Base-by-base conservation (phyloP, 2,888 invertebrate genomes). In the Conomelus anceps region DNA sequence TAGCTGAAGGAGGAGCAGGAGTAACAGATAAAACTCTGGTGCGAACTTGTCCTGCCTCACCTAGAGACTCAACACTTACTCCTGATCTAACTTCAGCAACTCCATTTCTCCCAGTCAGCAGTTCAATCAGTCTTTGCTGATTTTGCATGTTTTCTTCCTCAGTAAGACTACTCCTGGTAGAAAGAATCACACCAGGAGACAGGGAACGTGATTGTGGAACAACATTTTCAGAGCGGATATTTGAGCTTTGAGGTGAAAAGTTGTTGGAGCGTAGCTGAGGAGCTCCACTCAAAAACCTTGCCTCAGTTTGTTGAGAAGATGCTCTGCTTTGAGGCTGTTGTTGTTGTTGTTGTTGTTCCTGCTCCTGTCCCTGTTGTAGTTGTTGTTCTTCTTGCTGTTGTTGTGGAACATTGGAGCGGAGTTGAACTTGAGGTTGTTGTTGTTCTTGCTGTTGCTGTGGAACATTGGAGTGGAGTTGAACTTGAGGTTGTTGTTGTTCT, bases 1-100 rank as follows among this genome's bases (percentile, higher is more conserved):
- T 93, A 23, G 94, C 93, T 0, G 93, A 93, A 3, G 93, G 93
- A 22, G 95, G 94, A 7, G 95, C 94, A 17, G 95, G 94, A 9
- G 95, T 95, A 84, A 95, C 95, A 22, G 95, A 94, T 89, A 95
- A 93, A 9, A 95, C 95, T 87, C 95, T 94, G 86, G 94, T 95
- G 23, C 94, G 93, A 23, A 94, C 93, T 89, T 94, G 93, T 22
- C 94, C 94, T 86, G 93, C 93, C 86, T 94, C 93, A 4, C 94
- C 93, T 89, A 94, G 93, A 89, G 92, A 91, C 88, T 92, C 92
- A n/a, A 92, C 93, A 92, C 91, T 93, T 84, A 92, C 89, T 17
- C 90, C 91, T 13, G 91, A 90, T 24, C 90, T 85, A n/a, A 92
- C 92, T 90, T 92, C 93, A 22, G 91, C 90, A 41, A 92, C 91